phyloP scores from a whole-genome alignment of 2,888 invertebrate genomes.

The Heliconius ethilla region DNA sequence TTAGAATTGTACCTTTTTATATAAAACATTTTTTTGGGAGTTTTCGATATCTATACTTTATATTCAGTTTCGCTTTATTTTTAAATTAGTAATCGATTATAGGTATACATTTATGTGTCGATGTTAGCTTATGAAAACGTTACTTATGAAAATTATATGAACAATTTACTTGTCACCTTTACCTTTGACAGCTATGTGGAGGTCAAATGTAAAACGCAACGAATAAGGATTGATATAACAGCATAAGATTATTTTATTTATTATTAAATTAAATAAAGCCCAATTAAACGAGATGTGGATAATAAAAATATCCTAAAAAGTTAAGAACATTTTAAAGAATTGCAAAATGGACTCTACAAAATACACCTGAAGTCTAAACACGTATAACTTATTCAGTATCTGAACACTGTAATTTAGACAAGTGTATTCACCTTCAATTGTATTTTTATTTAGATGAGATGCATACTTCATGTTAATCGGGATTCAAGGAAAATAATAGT shows the following conservation, averaged over 20 bases:
- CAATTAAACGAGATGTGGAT: background rate
- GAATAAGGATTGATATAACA: background rate
- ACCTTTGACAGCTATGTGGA: background rate
- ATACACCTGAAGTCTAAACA: slow-evolving; percentile 34
- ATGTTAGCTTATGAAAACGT: background rate
- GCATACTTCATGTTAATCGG: slow-evolving; percentile 51
- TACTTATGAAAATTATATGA: background rate
- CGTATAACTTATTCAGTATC: slow-evolving; percentile 41
- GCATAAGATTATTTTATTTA: background rate
- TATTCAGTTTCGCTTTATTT: too few species aligned
- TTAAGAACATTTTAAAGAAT: background rate
- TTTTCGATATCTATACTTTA: background rate
- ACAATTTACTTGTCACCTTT: background rate
- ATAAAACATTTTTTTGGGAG: background rate
- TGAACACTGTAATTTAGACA: slow-evolving; percentile 44
- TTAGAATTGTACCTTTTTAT: background rate
- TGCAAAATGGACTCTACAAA: slow-evolving; percentile 18
- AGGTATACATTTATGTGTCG: background rate
- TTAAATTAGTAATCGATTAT: background rate
- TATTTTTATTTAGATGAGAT: slow-evolving; percentile 56
- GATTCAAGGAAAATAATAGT: slow-evolving; percentile 47
- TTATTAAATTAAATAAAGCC: background rate
- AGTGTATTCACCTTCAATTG: slow-evolving; percentile 51
- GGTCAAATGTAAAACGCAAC: slow-evolving; percentile 7
- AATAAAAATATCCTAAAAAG: background rate